Evolutionary conservation across 2,797 vertebrate species (phyloP).

Genomic region (Scleropages formosus): DNA sequence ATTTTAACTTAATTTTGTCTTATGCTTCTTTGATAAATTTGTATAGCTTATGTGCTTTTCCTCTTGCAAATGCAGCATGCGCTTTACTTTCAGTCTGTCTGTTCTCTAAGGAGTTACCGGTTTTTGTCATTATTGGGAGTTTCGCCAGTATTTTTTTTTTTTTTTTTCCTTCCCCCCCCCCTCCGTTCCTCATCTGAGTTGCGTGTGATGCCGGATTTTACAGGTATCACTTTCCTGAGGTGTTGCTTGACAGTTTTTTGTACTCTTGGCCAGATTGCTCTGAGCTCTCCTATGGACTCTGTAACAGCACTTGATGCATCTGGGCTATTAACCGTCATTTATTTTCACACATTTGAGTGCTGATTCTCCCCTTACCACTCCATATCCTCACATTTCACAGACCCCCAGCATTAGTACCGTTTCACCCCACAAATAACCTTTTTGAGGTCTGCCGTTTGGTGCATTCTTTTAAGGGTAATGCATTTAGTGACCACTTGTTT

Average conservation of each 20-base stretch:
- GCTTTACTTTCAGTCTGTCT: conserved; percentile 1
- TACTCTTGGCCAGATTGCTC: not conserved
- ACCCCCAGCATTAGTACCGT: no score
- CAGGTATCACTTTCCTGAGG: conserved; percentile 12
- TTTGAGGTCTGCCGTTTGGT: not conserved
- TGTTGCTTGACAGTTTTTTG: conserved; percentile 8
- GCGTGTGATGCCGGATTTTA: not conserved
- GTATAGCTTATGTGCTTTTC: conserved; percentile 28
- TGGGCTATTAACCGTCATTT: not conserved
- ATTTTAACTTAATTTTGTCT: conserved; percentile 11
- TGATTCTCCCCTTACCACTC: no score
- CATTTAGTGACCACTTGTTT: no score
- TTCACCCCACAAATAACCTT: no score
- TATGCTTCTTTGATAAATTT: conserved; percentile 49
- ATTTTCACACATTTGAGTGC: no score
- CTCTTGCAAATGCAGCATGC: not conserved
- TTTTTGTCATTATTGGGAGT: not conserved
- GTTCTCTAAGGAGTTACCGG: not conserved
- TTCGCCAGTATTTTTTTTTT: not conserved
- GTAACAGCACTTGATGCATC: not conserved
- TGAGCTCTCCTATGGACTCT: not conserved
- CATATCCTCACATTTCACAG: no score
- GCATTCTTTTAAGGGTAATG: not conserved
- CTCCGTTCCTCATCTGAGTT: not conserved
- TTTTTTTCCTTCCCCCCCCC: not conserved